Conservation (phyloP, 37 sponge, comb jelly and placozoan species). For the Halisarca cf. caerulea region DNA sequence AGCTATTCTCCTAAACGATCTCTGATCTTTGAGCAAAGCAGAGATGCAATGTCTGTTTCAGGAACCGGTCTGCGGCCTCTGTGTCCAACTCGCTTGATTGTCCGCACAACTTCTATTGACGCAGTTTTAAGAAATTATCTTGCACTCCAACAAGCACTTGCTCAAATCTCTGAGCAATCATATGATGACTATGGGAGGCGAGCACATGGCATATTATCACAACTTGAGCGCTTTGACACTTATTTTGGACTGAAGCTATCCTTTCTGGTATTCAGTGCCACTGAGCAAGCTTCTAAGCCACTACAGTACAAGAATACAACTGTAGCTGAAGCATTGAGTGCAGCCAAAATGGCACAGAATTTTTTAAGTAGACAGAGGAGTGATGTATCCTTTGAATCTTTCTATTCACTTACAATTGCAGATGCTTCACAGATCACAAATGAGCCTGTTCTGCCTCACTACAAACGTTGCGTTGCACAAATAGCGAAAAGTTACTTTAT, state of each 20-base stretch:
- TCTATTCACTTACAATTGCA: neutral
- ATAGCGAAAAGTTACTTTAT: slow-evolving; percentile 8
- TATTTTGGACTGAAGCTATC: neutral
- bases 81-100: slow-evolving; percentile 54
- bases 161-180: neutral
- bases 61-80: neutral
- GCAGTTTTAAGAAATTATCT: slow-evolving; percentile 44
- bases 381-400: slow-evolving; percentile 21
- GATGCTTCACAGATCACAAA: slow-evolving; percentile 11
- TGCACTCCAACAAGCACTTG: slow-evolving; percentile 32
- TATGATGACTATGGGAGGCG: slow-evolving; percentile 34
- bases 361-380: slow-evolving; percentile 15
- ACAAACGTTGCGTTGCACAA: slow-evolving; percentile 10
- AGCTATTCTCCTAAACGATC: slow-evolving; percentile 30
- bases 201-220: slow-evolving; percentile 17
- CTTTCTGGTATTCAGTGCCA: neutral
- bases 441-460: slow-evolving; percentile 18
- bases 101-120: slow-evolving; percentile 24
- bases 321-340: neutral
- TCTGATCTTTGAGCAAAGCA: slow-evolving; percentile 26
- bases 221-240: neutral
- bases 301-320: neutral
- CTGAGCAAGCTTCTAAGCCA: neutral
- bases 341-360: neutral
- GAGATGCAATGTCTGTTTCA: neutral